These are phyloP conservation scores for Sphaeramia orbicularis DNA, from an alignment of 2,797 vertebrate species.

Conservation along the genomic window DNA sequence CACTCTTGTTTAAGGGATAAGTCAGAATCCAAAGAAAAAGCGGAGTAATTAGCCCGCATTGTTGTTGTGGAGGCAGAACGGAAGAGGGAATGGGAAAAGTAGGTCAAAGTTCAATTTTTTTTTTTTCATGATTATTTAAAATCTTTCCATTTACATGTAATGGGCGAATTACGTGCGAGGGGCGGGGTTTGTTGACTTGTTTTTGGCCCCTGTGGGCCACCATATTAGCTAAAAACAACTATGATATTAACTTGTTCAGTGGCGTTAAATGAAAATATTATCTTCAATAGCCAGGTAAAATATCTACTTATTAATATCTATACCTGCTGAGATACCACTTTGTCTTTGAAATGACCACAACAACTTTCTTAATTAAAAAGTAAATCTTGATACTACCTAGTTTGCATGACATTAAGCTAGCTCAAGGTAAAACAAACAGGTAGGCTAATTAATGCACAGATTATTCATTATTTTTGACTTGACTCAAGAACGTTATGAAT, in stretches of 20 bases:
- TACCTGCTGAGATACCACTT: background rate
- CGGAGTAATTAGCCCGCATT: conserved; percentile 61
- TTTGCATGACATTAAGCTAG: background rate
- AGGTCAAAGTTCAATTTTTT: too few species aligned
- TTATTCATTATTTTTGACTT: too few species aligned
- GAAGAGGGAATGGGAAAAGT: conserved; percentile 59
- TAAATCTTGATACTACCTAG: background rate
- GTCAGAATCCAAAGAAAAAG: conserved; percentile 13
- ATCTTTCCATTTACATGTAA: too few species aligned
- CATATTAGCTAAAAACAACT: too few species aligned
- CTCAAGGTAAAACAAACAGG: background rate
- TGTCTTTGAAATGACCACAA: background rate
- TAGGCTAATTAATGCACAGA: background rate
- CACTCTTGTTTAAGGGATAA: conserved; percentile 10
- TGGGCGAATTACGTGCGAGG: too few species aligned
- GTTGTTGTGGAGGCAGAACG: conserved; percentile 59
- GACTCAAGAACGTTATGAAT: background rate
- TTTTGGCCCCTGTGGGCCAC: too few species aligned
- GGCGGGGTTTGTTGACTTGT: too few species aligned
- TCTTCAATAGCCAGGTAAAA: background rate
- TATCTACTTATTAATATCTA: background rate
- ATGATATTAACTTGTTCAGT: too few species aligned
- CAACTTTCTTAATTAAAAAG: background rate
- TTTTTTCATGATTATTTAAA: too few species aligned
- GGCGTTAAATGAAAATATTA: too few species aligned